These are phyloP conservation scores for Drosophila anomalata DNA, from an alignment of 2,888 invertebrate genomes.

Conservation along the genomic window DNA sequence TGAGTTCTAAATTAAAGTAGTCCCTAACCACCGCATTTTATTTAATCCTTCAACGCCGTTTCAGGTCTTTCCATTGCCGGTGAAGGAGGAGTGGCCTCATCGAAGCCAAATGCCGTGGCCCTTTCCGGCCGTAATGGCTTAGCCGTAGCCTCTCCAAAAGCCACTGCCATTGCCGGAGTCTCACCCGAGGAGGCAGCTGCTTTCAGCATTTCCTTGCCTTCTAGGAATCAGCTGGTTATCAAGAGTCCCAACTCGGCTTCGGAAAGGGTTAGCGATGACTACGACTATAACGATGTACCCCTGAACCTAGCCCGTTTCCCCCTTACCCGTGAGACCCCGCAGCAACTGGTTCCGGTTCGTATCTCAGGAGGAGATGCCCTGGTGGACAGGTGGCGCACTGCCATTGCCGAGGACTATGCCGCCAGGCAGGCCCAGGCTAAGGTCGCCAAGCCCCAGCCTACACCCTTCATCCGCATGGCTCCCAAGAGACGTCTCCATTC, in stretches of 20 bases:
- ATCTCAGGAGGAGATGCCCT: constrained; percentile 56
- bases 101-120: constrained; percentile 89
- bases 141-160: constrained; percentile 89
- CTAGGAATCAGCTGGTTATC: constrained; percentile 80
- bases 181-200: constrained; percentile 83
- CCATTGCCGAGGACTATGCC: constrained; percentile 76
- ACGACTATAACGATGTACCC: constrained; percentile 63
- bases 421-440: constrained; percentile 35
- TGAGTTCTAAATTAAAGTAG: constrained; percentile 71
- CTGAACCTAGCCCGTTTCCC: constrained; percentile 56
- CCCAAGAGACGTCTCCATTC: constrained; percentile 68
- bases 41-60: not conserved
- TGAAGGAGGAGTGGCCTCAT: constrained; percentile 89
- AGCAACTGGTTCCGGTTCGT: constrained; percentile 30
- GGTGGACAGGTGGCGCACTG: constrained; percentile 74
- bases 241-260: constrained; percentile 62
- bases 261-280: constrained; percentile 67
- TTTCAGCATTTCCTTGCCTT: constrained; percentile 81
- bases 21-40: not conserved
- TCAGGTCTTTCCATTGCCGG: constrained; percentile 87
- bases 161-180: constrained; percentile 90
- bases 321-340: constrained; percentile 54
- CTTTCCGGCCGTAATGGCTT: constrained; percentile 89
- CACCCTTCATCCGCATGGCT: constrained; percentile 54
- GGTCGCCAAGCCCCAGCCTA: constrained; percentile 24